Conservation (phyloP, 1,140 invertebrate genomes). For the Drosophila neocordata region DNA sequence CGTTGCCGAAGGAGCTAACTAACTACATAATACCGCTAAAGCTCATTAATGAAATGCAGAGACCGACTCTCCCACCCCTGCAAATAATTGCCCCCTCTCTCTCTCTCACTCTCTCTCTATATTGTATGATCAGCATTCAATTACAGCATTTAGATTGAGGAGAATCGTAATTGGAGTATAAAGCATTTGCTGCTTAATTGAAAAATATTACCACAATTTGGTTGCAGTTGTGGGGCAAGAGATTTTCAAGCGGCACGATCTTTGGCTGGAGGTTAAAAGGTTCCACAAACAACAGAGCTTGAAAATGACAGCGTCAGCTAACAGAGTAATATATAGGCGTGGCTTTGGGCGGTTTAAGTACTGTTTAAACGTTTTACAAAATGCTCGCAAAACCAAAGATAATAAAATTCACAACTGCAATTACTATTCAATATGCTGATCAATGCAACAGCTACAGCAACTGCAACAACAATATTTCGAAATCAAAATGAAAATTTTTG, state of each 20-base stretch:
- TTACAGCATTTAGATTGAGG: slow-evolving; percentile 23
- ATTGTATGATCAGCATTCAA: slow-evolving; percentile 19
- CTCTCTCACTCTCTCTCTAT: slow-evolving; percentile 25
- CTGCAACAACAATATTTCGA: slow-evolving; percentile 38
- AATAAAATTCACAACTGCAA: slow-evolving; percentile 38
- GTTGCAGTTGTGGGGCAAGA: slow-evolving; percentile 11
- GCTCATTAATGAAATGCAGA: slow-evolving; percentile 42
- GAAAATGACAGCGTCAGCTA: slow-evolving; percentile 27
- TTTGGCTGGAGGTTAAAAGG: slow-evolving; percentile 49
- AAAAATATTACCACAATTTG: slow-evolving; percentile 59
- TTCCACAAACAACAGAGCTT: slow-evolving; percentile 26
- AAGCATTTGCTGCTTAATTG: slow-evolving; percentile 56
- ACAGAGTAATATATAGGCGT: slow-evolving; percentile 28
- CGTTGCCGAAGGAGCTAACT: slow-evolving; percentile 2
- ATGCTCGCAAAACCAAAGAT: slow-evolving; percentile 4
- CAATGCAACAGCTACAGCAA: slow-evolving; percentile 6
- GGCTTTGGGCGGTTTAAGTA: slow-evolving; percentile 51
- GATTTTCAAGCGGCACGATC: slow-evolving; percentile 33
- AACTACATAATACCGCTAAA: slow-evolving; percentile 17
- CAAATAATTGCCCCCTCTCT: slow-evolving; percentile 24
- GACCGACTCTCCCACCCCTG: slow-evolving; percentile 21
- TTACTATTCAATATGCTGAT: slow-evolving; percentile 38
- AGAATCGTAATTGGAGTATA: slow-evolving; percentile 52
- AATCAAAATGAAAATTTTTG: slow-evolving; percentile 57
- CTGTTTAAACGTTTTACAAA: slow-evolving; percentile 44